Percentiles rank a stretch among this genome's conserved stretches.
These are phyloP conservation scores for Peribatodes rhomboidaria DNA, from an alignment of 2,888 invertebrate species.

Conservation along the genomic window DNA sequence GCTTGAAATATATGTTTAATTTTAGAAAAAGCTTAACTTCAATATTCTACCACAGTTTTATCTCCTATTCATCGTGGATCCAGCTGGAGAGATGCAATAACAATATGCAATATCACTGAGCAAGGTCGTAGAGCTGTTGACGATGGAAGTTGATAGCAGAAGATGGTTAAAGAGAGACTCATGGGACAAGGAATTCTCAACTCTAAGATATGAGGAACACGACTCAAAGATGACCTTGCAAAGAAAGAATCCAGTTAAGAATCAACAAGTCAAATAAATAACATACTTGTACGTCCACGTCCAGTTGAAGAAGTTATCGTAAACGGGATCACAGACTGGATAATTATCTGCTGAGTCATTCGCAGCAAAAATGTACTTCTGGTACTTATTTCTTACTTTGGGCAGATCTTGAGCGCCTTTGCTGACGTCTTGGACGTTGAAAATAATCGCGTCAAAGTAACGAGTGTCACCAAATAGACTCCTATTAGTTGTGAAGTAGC, in stretches of 20 bases:
- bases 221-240: not conserved
- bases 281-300: conserved; percentile 77
- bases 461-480: conserved; percentile 62
- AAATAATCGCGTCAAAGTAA: conserved; percentile 73
- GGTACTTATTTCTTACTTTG: conserved; percentile 56
- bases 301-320: conserved; percentile 77
- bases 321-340: conserved; percentile 67
- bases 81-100: no score
- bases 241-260: not conserved
- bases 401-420: conserved; percentile 52
- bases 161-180: no score
- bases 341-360: conserved; percentile 73
- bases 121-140: no score
- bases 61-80: no score
- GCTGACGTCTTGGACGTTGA: conserved; percentile 66
- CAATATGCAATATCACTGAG: no score
- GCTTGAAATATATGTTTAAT: no score
- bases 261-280: not conserved
- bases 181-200: no score
- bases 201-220: no score
- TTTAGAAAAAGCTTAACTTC: no score
- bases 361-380: conserved; percentile 74
- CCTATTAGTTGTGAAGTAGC: conserved; percentile 69
- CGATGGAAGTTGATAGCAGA: no score
- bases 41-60: no score